Evolutionary conservation across 2,113 vertebrate genomes (phyloP).

Genomic region (Oreotragus oreotragus): DNA sequence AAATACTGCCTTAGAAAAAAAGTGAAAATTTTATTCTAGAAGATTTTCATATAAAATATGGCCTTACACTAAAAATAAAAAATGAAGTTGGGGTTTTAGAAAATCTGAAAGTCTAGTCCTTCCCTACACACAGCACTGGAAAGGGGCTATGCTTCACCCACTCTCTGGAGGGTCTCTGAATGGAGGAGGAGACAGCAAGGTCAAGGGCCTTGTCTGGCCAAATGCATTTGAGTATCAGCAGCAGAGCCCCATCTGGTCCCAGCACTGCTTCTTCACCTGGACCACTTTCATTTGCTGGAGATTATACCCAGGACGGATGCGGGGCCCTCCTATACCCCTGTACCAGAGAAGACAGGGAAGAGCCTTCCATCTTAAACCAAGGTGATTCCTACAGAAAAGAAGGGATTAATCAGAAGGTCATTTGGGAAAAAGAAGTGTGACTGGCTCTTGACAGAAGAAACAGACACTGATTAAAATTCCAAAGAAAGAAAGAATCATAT

Average conservation of each 20-base stretch:
- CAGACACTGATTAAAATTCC: neutral
- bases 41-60: constrained; percentile 15
- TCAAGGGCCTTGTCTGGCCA: neutral
- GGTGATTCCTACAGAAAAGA: neutral
- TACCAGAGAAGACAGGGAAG: neutral
- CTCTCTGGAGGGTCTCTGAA: neutral
- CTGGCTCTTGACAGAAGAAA: neutral
- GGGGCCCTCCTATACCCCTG: neutral
- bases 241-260: neutral
- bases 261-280: neutral
- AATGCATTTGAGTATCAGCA: neutral
- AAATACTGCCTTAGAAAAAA: neutral
- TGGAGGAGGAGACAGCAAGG: neutral
- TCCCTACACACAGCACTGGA: neutral
- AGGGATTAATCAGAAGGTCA: neutral
- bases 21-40: neutral
- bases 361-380: neutral
- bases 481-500: neutral
- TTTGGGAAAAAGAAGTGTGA: neutral
- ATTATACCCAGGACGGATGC: neutral
- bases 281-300: neutral
- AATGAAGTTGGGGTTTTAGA: neutral
- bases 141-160: neutral
- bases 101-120: neutral
- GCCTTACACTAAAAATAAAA: constrained; percentile 5